phyloP scores from a whole-genome alignment of 1,140 invertebrate species.

The Hesperophylax magnus region DNA sequence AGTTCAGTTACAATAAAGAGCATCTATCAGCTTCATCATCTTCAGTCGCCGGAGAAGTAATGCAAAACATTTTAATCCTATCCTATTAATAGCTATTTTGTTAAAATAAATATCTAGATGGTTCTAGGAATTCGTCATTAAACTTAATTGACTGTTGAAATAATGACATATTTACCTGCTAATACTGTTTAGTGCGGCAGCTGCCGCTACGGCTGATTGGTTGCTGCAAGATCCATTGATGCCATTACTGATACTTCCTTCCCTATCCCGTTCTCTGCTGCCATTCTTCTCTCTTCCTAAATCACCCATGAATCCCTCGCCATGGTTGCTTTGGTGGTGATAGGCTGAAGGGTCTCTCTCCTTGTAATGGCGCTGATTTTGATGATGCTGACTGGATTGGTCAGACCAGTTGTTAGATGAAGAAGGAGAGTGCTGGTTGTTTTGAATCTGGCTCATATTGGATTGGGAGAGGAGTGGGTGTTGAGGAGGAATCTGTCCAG shows the following conservation, averaged over 20 bases:
- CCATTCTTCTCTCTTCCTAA: slow-evolving; percentile 47
- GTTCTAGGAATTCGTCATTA: too few species aligned
- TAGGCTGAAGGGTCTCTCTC: slow-evolving; percentile 66
- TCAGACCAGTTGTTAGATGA: slow-evolving; percentile 55
- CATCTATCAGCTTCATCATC: too few species aligned
- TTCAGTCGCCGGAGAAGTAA: too few species aligned
- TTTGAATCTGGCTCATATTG: slow-evolving; percentile 38
- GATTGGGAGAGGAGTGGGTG: slow-evolving; percentile 45
- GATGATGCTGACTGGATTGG: slow-evolving; percentile 57
- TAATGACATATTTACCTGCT: slow-evolving; percentile 62
- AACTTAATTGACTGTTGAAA: neutral
- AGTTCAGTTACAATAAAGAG: too few species aligned
- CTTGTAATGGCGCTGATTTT: slow-evolving; percentile 67
- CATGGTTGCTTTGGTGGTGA: slow-evolving; percentile 60
- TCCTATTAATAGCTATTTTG: too few species aligned
- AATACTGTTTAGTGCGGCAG: slow-evolving; percentile 67
- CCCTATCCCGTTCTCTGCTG: slow-evolving; percentile 64
- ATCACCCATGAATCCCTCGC: slow-evolving; percentile 50
- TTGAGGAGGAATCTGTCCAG: slow-evolving; percentile 65
- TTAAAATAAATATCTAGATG: too few species aligned
- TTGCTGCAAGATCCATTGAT: slow-evolving; percentile 55
- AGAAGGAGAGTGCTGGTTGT: slow-evolving; percentile 56
- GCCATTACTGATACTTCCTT: slow-evolving; percentile 58
- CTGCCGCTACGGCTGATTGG: slow-evolving; percentile 51
- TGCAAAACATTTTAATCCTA: too few species aligned